A percentile compares a stretch with the other conserved stretches of the same genome.
Conservation (phyloP, 1,140 invertebrate genomes). For the Heliconius hermathena region DNA sequence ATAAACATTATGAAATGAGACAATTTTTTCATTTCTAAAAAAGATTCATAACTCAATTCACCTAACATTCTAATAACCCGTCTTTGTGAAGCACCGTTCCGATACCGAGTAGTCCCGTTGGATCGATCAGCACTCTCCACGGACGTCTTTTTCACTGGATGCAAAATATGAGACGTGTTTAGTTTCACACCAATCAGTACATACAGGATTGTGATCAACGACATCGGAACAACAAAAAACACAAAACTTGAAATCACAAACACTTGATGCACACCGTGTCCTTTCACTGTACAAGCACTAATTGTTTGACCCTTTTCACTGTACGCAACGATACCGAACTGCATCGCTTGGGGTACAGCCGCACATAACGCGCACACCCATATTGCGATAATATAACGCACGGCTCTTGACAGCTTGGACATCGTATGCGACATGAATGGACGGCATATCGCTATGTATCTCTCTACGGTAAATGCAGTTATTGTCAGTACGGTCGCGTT, state of each 20-base stretch:
- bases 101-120: constrained; percentile 72
- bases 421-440: constrained; percentile 94
- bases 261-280: constrained; percentile 82
- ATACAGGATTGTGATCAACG: constrained; percentile 88
- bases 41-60: constrained; percentile 62
- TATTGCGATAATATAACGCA: constrained; percentile 86
- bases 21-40: too few species aligned
- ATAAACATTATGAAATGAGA: background rate
- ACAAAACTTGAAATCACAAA: constrained; percentile 89
- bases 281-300: constrained; percentile 82
- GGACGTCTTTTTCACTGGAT: constrained; percentile 67
- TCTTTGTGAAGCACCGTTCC: constrained; percentile 82
- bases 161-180: constrained; percentile 77
- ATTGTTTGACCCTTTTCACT: constrained; percentile 76
- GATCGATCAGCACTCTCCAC: constrained; percentile 62
- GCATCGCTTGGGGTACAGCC: constrained; percentile 91
- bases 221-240: constrained; percentile 91
- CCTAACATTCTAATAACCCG: constrained; percentile 86
- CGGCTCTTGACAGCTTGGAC: constrained; percentile 88
- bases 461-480: constrained; percentile 96
- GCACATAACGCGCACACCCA: constrained; percentile 88
- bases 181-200: constrained; percentile 87
- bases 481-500: constrained; percentile 97
- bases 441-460: constrained; percentile 97
- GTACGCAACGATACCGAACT: constrained; percentile 86